These are phyloP conservation scores for Drosophila formosana DNA, from an alignment of 2,888 invertebrate genomes.

Conservation along the genomic window DNA sequence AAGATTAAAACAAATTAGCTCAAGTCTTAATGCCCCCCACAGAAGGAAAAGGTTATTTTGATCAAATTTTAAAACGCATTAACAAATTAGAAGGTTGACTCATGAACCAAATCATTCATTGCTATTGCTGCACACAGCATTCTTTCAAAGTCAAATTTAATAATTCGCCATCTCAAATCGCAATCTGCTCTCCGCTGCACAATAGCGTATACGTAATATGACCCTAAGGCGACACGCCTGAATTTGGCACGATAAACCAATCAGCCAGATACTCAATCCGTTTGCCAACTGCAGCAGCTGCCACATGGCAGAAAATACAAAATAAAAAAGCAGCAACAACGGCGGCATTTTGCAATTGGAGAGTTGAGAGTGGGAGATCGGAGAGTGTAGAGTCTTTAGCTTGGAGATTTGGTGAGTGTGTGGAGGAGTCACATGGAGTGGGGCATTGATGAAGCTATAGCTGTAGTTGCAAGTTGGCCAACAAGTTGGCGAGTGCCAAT, in stretches of 20 bases:
- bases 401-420: not conserved
- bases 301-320: conserved; percentile 19
- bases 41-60: conserved; percentile 35
- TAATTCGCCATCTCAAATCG: conserved; percentile 20
- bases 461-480: conserved; percentile 23
- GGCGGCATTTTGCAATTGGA: conserved; percentile 8
- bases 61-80: conserved; percentile 71
- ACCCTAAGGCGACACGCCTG: conserved; percentile 78
- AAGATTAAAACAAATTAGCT: conserved; percentile 50
- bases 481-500: conserved; percentile 35
- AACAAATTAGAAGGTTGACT: conserved; percentile 42
- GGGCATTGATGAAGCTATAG: conserved; percentile 16
- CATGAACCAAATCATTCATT: conserved; percentile 45
- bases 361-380: not conserved
- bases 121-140: conserved; percentile 52
- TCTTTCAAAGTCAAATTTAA: conserved; percentile 75
- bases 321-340: conserved; percentile 3
- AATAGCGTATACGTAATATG: conserved; percentile 55
- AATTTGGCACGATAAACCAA: conserved; percentile 81
- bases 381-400: not conserved
- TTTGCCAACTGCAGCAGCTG: conserved; percentile 52
- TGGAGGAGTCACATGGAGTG: conserved; percentile 33
- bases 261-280: conserved; percentile 61
- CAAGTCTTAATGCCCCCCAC: conserved; percentile 40
- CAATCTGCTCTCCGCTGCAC: conserved; percentile 17